Percentiles rank a stretch among this genome's conserved stretches.
Evolutionary conservation across 2,888 invertebrate species (phyloP).

Genomic region (Schrankia costaestrigalis): DNA sequence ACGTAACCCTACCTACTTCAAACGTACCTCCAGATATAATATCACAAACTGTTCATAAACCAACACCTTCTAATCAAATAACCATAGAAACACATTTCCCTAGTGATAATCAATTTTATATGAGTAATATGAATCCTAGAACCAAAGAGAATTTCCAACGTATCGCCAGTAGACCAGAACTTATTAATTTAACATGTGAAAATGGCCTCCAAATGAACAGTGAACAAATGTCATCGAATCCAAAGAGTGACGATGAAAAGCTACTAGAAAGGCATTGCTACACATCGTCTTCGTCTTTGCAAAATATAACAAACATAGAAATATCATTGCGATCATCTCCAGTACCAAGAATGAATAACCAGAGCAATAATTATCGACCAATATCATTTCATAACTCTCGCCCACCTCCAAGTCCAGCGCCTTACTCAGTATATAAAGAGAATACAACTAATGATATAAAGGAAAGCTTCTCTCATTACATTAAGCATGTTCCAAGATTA

Average conservation of each 20-base stretch:
- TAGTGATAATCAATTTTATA: conserved; percentile 53
- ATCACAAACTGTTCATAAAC: conserved; percentile 70
- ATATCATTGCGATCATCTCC: conserved; percentile 66
- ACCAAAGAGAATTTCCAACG: conserved; percentile 37
- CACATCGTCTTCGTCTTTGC: conserved; percentile 64
- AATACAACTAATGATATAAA: conserved; percentile 65
- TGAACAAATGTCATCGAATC: conserved; percentile 52
- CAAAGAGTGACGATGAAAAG: conserved; percentile 78
- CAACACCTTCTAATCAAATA: conserved; percentile 63
- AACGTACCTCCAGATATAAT: conserved; percentile 73
- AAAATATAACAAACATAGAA: conserved; percentile 76
- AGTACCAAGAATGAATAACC: conserved; percentile 43
- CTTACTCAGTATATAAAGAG: conserved; percentile 52
- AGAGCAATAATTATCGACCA: conserved; percentile 65
- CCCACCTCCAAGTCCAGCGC: conserved; percentile 45
- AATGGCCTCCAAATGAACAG: conserved; percentile 59
- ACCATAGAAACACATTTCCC: conserved; percentile 75
- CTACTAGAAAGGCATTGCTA: conserved; percentile 64
- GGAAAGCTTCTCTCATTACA: conserved; percentile 68
- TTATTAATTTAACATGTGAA: conserved; percentile 57
- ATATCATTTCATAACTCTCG: conserved; percentile 69
- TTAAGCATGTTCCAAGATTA: conserved; percentile 66
- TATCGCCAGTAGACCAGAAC: conserved; percentile 37
- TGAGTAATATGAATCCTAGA: conserved; percentile 35
- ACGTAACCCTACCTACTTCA: conserved; percentile 37